Evolutionary conservation across 2,888 invertebrate species (phyloP), one percentile per base, ranked within the genome.

Genomic region (Epicampocera succincta): DNA sequence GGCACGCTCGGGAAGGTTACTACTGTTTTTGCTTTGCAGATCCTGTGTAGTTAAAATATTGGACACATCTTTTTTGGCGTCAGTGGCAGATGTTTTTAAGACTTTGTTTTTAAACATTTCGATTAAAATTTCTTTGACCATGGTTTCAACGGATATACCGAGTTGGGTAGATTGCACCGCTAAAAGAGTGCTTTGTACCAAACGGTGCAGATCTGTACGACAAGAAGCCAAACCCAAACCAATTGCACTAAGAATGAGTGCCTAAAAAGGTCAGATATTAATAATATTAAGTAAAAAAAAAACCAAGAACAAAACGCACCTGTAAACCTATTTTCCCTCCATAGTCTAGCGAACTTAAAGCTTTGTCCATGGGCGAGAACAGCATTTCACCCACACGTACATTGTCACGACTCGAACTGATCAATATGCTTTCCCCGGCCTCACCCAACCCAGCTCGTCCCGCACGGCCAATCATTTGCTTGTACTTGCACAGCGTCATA

Each of bases 381-480:
- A 94, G 89, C 87, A 94, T 92, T 85, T 92, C 91, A 84, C 91
- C 92, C 5, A 94, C 93, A 87, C 92, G 93, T 1, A 88, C 86
- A 80, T 93, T 91, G 85, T 96, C 96, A 40, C 90, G 90, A 33
- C 90, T 90, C 71, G 93, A 92, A 85, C 95, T 94, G 46, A 98
- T 94, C n/a, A 98, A 91, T 88, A 98, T 95, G 89, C 98, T 97
- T 88, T 98, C 98, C 85, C 95, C 97, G 9, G 93, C 92, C 66
- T 94, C 90, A 40, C 95, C 95, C 84, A 97, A 92, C 1, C 98
- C 98, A 0, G 98, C 96, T 79, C 99, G 93, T 0, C 99, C 99
- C 5, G 99, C 99, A 68, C 99, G 92, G 1, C 99, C 99, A 69
- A 94, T 94, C 99, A 99, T 99, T 93, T 99, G 99, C 83, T 97